Evolutionary conservation across 2,888 invertebrate genomes (phyloP).

Genomic region (Andrena fulva): DNA sequence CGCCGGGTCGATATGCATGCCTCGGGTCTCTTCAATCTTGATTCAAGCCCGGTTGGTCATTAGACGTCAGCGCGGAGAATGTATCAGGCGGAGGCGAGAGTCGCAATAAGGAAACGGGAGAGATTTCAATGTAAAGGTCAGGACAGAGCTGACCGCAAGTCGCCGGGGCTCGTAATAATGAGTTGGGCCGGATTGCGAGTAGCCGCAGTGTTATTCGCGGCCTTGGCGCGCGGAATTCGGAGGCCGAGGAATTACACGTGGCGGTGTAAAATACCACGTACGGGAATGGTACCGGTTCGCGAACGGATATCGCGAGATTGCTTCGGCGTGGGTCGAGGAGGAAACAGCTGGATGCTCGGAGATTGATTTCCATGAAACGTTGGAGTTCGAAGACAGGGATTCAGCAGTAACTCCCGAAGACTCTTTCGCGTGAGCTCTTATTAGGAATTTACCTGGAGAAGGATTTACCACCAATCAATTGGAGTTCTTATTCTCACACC

Average conservation of each 20-base stretch:
- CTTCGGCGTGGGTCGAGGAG: constrained; percentile 21
- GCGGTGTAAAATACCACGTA: constrained; percentile 46
- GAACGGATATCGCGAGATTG: constrained; percentile 49
- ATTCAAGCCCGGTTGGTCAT: constrained; percentile 23
- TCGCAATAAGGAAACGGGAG: constrained; percentile 48
- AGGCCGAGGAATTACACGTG: constrained; percentile 54
- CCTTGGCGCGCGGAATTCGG: constrained; percentile 57
- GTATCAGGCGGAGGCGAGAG: constrained; percentile 22
- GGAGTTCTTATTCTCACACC: neutral
- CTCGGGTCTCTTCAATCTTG: neutral
- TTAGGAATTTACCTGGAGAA: neutral
- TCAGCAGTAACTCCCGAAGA: neutral
- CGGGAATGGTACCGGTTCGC: constrained; percentile 29
- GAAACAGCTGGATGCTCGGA: neutral
- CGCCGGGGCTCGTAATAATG: constrained; percentile 52
- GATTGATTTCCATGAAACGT: constrained; percentile 47
- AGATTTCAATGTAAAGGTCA: constrained; percentile 47
- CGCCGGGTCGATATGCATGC: neutral
- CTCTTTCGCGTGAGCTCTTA: neutral
- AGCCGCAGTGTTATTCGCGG: constrained; percentile 47
- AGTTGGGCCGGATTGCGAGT: constrained; percentile 54
- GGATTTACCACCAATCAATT: neutral
- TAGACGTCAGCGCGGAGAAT: constrained; percentile 1
- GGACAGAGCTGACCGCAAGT: constrained; percentile 54
- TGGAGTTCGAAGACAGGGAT: neutral